Base-by-base conservation (phyloP, 1,140 invertebrate genomes). In the Cryptotermes secundus region DNA sequence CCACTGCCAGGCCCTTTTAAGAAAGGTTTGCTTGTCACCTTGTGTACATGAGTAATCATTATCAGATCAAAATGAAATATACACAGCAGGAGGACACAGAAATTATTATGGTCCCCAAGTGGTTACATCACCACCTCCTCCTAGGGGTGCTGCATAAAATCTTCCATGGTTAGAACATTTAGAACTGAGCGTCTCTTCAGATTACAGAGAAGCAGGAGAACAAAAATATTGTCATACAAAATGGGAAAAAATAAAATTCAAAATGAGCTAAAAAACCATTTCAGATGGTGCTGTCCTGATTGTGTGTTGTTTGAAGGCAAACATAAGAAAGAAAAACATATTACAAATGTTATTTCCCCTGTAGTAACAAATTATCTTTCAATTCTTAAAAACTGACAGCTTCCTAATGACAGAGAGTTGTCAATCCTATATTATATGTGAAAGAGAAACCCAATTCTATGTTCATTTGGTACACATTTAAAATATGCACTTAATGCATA, bases 371-470 rank as follows among this genome's bases (percentile, higher is more conserved):
- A n/a, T n/a, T 72, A 72, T 31, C 12, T 4, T 38, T 6, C 38
- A 38, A 38, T 6, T 6, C 4, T n/a, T n/a, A 7, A n/a, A n/a
- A 72, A 31, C 3, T n/a, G 6, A 31, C 26, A 72, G n/a, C 59
- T 72, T 72, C n/a, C 12, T 31, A 0, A 72, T 72, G 14, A 6
- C n/a, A n/a, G 10, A 72, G n/a, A 72, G 1, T n/a, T 72, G 26
- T 72, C 59, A n/a, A 49, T 49, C 45, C 19, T 19, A 49, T 19
- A 4, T 0, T 22, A 49, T 19, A 49, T 72, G n/a, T 72, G 14
- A n/a, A 72, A 72, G 59, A 72, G 59, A 72, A 72, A 72, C n/a
- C n/a, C 59, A 72, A 72, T 72, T 72, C 59, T 72, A 19, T 72
- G 59, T 31, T 72, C 59, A n/a, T 14, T 72, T 26, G n/a, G 14